A percentile compares a stretch with the other conserved stretches of the same genome.
Evolutionary conservation across 2,113 vertebrate genomes (phyloP).

Genomic region (Phoenicopterus ruber): DNA sequence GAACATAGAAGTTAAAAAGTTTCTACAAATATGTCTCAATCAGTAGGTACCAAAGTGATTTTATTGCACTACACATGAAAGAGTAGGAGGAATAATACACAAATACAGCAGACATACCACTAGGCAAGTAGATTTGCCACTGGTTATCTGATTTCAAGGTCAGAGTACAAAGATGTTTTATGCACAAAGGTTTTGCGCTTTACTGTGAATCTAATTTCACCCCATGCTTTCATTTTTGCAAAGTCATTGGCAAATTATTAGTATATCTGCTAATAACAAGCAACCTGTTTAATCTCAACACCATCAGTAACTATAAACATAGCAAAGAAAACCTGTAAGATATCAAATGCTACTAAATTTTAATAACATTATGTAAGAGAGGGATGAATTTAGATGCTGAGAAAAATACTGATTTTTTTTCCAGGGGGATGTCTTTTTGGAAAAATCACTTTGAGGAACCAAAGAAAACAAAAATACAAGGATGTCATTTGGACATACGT

Average conservation of each 20-base stretch:
- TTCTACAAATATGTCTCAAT: not conserved
- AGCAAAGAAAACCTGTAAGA: not conserved
- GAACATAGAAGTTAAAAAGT: not conserved
- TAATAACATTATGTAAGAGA: not conserved
- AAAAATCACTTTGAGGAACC: not conserved
- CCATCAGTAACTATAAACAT: not conserved
- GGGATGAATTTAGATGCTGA: not conserved
- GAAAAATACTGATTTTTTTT: not conserved
- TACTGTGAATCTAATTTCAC: not conserved
- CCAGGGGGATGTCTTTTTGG: not conserved
- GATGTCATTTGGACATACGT: conserved; percentile 77
- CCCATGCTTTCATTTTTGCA: not conserved
- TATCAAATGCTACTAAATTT: not conserved
- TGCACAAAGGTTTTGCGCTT: not conserved
- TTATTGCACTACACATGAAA: not conserved
- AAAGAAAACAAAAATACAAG: not conserved
- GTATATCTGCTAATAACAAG: not conserved
- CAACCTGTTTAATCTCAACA: not conserved
- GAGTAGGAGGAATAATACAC: not conserved
- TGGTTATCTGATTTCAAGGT: not conserved
- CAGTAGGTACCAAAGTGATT: not conserved
- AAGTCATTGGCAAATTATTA: not conserved
- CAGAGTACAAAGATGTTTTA: not conserved
- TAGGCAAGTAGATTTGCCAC: not conserved
- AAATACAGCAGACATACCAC: not conserved